Base-by-base conservation (phyloP, 1,140 invertebrate genomes). In the Caenorhabditis briggsae region DNA sequence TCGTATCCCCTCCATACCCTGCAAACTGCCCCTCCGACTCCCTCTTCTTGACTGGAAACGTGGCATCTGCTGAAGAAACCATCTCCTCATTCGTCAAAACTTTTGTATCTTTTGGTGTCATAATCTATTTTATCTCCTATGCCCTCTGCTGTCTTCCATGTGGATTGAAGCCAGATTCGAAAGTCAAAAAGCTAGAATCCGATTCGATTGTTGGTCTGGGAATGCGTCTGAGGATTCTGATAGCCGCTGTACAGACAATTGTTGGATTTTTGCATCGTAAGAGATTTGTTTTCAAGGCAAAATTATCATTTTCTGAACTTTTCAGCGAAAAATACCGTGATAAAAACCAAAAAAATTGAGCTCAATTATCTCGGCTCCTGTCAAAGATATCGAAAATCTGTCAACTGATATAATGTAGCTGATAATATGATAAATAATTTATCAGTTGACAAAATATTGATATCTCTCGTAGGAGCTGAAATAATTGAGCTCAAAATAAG, bases 111-210 rank as follows among this genome's bases (percentile, higher is more conserved):
- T 78, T 78, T 25, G 70, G 70, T 18, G 70, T 78, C 6, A 50
- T 78, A 20, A 78, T 78, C 18, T 78, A 78, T n/a, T 23, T 78
- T 5, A n/a, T 78, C 50, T 78, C 70, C 2, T 78, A 78, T 53
- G n/a, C n/a, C 12, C 23, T 78, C 7, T 78, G 70, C 12, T 78
- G 70, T 53, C 70, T 78, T 50, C 70, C 70, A 50, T 78, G 70
- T 53, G 70, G 70, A 23, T 50, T 78, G 11, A 48, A 41, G 23
- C 70, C 70, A 16, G 70, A 78, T 50, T n/a, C 46, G n/a, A 78
- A 78, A 78, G 33, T 78, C 11, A 78, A 78, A 23, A 78, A 78
- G n/a, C 23, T 78, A n/a, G 70, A 78, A 50, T 20, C 70, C 23
- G 70, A 78, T 50, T 78, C 46, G 12, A 46, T 78, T 9, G 70